A percentile compares a stretch with the other conserved stretches of the same genome.
These are phyloP conservation scores for Garra rufa DNA, from an alignment of 2,113 vertebrate genomes.

Conservation along the genomic window DNA sequence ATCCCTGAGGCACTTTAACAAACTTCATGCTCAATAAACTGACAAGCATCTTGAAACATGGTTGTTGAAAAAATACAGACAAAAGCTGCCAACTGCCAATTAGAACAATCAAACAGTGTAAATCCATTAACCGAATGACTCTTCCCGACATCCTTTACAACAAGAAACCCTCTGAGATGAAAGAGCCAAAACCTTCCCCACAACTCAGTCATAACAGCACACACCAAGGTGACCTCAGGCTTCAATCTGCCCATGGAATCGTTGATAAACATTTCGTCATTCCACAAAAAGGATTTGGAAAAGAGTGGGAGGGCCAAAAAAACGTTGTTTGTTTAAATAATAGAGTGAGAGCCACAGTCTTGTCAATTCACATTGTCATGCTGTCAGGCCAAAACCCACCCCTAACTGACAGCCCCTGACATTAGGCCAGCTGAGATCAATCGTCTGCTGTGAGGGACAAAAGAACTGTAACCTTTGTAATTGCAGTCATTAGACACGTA, in stretches of 20 bases:
- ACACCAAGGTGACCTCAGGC: constrained; percentile 39
- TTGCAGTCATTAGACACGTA: constrained; percentile 59
- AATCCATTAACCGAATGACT: neutral
- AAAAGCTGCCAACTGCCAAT: constrained; percentile 16
- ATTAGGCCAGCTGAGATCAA: constrained; percentile 55
- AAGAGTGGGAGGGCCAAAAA: neutral
- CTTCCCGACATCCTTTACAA: neutral
- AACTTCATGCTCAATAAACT: constrained; percentile 38
- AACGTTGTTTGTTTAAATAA: constrained; percentile 58
- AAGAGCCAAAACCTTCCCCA: neutral
- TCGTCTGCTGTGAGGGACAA: constrained; percentile 43
- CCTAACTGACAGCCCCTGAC: constrained; percentile 53
- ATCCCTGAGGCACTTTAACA: constrained; percentile 36
- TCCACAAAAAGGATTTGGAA: constrained; percentile 8
- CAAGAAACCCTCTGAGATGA: neutral
- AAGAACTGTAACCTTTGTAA: constrained; percentile 57
- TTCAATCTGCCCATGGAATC: constrained; percentile 10
- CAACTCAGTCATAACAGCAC: neutral
- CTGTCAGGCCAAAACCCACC: constrained; percentile 38
- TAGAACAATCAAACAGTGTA: constrained; percentile 10
- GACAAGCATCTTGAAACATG: neutral
- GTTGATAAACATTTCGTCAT: constrained; percentile 35
- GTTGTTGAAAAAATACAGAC: neutral
- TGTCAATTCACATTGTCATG: constrained; percentile 58
- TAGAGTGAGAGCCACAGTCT: constrained; percentile 34